Evolutionary conservation across 2,888 invertebrate species (phyloP).

Genomic region (Mamestra brassicae): DNA sequence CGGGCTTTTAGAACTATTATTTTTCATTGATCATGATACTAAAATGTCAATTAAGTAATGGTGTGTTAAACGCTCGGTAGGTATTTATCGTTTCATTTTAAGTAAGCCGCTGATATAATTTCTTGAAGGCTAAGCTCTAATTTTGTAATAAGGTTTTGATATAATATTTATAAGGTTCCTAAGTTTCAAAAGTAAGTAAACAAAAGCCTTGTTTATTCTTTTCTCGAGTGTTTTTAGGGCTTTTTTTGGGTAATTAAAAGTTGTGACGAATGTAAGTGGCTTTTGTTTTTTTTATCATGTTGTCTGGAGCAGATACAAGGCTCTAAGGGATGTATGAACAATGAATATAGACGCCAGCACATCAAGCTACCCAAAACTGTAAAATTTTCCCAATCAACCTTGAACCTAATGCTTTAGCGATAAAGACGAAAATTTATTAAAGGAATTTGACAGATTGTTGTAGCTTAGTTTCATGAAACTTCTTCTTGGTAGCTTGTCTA

Average conservation of each 20-base stretch:
- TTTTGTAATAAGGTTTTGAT: neutral
- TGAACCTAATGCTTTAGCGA: too few relatives aligned
- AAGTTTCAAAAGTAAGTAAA: slow-evolving; percentile 9
- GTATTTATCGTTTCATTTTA: neutral
- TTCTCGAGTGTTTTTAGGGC: neutral
- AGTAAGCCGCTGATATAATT: too few relatives aligned
- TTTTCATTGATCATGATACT: slow-evolving; percentile 32
- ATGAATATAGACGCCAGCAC: too few relatives aligned
- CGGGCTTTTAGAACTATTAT: slow-evolving; percentile 39
- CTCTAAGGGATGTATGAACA: neutral
- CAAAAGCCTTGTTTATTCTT: neutral
- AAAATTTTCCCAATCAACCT: too few relatives aligned
- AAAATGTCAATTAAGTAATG: slow-evolving; percentile 15
- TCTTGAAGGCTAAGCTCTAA: neutral
- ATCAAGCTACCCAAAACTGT: too few relatives aligned
- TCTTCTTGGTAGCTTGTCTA: neutral
- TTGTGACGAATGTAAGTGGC: neutral
- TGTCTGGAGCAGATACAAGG: neutral
- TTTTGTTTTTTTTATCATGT: slow-evolving; percentile 12
- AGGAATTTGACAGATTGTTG: too few relatives aligned
- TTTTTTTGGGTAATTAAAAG: slow-evolving; percentile 10
- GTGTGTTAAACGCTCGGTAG: neutral
- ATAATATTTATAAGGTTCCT: neutral
- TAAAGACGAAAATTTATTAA: too few relatives aligned
- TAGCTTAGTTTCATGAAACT: too few relatives aligned